phyloP scores from a whole-genome alignment of 1,140 invertebrate genomes.

The Akabosia matsudoensis region DNA sequence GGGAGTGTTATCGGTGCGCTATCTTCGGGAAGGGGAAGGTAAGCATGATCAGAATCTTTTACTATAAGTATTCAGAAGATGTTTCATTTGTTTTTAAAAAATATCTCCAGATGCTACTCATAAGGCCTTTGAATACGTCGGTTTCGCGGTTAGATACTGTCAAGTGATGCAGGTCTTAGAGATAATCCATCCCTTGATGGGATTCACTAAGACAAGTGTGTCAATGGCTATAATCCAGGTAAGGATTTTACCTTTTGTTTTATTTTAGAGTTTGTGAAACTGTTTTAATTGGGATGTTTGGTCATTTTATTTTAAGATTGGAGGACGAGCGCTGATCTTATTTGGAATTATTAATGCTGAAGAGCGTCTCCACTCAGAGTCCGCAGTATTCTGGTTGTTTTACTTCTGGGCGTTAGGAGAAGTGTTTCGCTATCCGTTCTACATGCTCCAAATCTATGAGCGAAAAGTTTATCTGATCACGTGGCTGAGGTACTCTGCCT shows the following conservation, averaged over 20 bases:
- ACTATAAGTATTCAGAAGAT: constrained; percentile 8
- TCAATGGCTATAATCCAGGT: constrained; percentile 59
- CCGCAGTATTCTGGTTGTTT: constrained; percentile 82
- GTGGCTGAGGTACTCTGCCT: constrained; percentile 87
- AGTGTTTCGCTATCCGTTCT: constrained; percentile 78
- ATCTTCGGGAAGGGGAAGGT: constrained; percentile 69
- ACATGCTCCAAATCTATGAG: constrained; percentile 75
- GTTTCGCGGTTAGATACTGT: constrained; percentile 73
- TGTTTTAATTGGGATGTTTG: neutral
- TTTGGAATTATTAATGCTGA: constrained; percentile 81
- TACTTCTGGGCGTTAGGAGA: constrained; percentile 76
- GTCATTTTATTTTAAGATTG: constrained; percentile 61
- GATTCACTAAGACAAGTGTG: constrained; percentile 73
- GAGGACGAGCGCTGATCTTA: constrained; percentile 72
- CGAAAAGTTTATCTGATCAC: constrained; percentile 73
- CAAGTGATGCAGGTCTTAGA: constrained; percentile 81
- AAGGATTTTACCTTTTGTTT: constrained; percentile 21
- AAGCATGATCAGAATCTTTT: constrained; percentile 48
- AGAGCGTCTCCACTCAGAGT: constrained; percentile 77
- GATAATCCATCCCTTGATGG: constrained; percentile 82
- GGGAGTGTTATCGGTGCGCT: constrained; percentile 68
- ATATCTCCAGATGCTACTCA: constrained; percentile 67
- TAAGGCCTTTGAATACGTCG: constrained; percentile 71
- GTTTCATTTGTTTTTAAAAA: constrained; percentile 41
- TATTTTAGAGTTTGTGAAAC: constrained; percentile 48